phyloP scores from a whole-genome alignment of 2,113 vertebrate species.

The Dryoscopus gambensis region DNA sequence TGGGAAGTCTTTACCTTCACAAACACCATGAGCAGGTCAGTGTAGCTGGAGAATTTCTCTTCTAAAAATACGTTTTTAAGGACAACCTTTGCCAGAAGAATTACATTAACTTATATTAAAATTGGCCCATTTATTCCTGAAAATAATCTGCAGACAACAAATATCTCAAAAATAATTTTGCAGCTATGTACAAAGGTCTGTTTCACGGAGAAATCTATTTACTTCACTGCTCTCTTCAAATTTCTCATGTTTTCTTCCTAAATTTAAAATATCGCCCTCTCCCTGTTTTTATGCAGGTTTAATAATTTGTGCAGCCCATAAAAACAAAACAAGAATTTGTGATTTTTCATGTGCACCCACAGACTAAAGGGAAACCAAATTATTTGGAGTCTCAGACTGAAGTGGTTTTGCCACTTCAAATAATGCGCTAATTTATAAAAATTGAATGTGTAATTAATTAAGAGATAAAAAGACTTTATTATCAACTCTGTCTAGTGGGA shows the following conservation, averaged over 20 bases:
- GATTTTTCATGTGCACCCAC: background rate
- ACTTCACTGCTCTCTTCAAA: background rate
- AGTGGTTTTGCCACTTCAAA: background rate
- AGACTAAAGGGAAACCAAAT: background rate
- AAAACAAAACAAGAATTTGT: background rate
- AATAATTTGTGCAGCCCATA: background rate
- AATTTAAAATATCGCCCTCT: background rate
- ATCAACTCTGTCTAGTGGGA: background rate
- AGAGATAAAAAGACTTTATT: background rate
- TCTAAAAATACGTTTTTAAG: background rate
- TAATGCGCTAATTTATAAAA: background rate
- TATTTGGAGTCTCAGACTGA: background rate
- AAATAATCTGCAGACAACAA: background rate
- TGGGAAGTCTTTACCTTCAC: background rate
- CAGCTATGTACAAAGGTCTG: rapidly evolving
- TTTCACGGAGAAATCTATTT: background rate
- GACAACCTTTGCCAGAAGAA: background rate
- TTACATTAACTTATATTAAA: background rate
- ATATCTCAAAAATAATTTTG: background rate
- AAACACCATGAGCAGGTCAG: background rate
- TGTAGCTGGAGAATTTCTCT: background rate
- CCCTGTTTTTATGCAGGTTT: background rate
- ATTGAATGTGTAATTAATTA: background rate
- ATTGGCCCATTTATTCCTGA: background rate
- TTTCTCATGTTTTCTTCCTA: background rate